phyloP scores from a whole-genome alignment of 1,140 invertebrate genomes.

The Caligus rogercresseyi region DNA sequence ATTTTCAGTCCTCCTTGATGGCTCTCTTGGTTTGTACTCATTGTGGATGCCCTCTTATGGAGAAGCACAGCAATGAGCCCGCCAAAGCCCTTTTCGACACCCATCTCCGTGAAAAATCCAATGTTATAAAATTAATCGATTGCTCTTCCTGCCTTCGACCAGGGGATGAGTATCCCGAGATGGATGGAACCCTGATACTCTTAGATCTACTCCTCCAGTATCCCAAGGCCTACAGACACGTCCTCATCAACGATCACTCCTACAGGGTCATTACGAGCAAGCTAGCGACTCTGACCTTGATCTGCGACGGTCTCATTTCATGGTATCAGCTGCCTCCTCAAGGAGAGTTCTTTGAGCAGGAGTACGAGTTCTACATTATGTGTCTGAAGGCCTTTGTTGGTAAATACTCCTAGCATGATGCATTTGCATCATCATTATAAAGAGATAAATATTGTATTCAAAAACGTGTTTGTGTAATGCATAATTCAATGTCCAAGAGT shows the following conservation, averaged over 20 bases:
- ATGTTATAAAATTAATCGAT: constrained; percentile 8
- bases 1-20: too few relatives aligned
- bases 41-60: background rate
- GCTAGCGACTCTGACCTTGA: constrained; percentile 1
- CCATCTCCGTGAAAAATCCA: constrained; percentile 5
- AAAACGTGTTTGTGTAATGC: too few relatives aligned
- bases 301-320: constrained; percentile 8
- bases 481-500: too few relatives aligned
- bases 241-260: constrained; percentile 3
- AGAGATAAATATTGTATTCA: too few relatives aligned
- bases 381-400: background rate
- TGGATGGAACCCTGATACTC: constrained; percentile 4
- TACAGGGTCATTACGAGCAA: constrained; percentile 1
- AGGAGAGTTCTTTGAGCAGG: constrained; percentile 15
- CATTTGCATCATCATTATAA: too few relatives aligned
- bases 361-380: constrained; percentile 12
- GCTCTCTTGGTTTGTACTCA: constrained; percentile 6
- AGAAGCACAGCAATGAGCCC: background rate
- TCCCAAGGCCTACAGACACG: constrained; percentile 3
- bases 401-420: background rate
- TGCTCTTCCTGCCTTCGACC: background rate
- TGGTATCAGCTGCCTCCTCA: background rate
- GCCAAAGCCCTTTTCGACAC: background rate
- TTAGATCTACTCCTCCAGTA: constrained; percentile 7
- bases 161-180: constrained; percentile 4